A percentile compares a stretch with the other conserved stretches of the same genome.
Conservation (phyloP, 1,140 invertebrate genomes). For the Xylocopa sonorina region DNA sequence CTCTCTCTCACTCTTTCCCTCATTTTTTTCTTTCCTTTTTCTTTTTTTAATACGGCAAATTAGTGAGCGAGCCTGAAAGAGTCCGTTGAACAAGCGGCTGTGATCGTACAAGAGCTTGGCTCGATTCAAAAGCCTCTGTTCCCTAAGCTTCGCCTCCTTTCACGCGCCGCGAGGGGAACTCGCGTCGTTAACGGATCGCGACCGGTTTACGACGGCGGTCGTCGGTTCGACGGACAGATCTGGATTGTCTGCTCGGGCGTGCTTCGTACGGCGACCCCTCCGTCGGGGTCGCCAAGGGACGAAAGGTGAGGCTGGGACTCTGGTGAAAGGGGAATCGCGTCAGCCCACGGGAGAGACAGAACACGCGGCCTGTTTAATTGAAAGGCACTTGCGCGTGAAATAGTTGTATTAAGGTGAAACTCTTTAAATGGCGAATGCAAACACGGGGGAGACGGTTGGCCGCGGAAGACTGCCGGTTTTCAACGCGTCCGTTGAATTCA, state of each 20-base stretch:
- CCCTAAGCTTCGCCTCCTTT: slow-evolving; percentile 36
- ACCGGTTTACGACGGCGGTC: slow-evolving; percentile 23
- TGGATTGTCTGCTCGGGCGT: not conserved
- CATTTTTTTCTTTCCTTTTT: not conserved
- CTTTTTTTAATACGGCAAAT: slow-evolving; percentile 64
- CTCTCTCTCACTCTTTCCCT: not conserved
- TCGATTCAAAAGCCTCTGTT: slow-evolving; percentile 52
- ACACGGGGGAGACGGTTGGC: no score
- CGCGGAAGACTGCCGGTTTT: not conserved
- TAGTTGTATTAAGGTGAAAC: slow-evolving; percentile 1
- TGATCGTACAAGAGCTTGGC: slow-evolving; percentile 44
- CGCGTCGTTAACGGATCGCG: slow-evolving; percentile 48
- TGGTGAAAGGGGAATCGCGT: not conserved
- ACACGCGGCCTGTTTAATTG: slow-evolving; percentile 19
- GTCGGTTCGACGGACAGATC: not conserved
- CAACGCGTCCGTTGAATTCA: not conserved
- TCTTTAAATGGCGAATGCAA: not conserved
- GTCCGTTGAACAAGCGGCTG: slow-evolving; percentile 54
- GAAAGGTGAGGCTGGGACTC: not conserved
- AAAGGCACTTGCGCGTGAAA: slow-evolving; percentile 19
- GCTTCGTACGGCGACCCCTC: no score
- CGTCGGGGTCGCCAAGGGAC: no score
- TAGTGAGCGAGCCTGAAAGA: slow-evolving; percentile 55
- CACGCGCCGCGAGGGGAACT: slow-evolving; percentile 41
- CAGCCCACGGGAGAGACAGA: not conserved